These are phyloP conservation scores for Drosophila mettleri DNA, from an alignment of 2,888 invertebrate species.

Conservation along the genomic window DNA sequence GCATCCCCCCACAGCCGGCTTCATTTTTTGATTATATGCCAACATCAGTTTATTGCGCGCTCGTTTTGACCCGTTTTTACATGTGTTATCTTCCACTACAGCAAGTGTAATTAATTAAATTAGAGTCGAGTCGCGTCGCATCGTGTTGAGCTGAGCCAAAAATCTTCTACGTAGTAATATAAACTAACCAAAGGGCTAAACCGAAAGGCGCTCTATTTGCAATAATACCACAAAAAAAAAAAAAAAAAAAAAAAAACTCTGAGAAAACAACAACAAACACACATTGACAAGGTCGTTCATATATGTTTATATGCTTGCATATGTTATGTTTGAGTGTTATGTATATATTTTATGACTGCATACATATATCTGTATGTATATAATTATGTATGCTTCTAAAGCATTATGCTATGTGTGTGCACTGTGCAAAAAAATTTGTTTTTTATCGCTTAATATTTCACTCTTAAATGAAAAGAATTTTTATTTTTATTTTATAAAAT, in stretches of 20 bases:
- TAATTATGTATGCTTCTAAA: not conserved
- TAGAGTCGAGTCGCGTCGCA: slow-evolving; percentile 28
- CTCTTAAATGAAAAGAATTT: not conserved
- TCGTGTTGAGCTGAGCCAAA: slow-evolving; percentile 3
- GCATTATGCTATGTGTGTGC: not conserved
- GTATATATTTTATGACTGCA: not conserved
- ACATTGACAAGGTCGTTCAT: slow-evolving; percentile 45
- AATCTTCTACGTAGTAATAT: slow-evolving; percentile 53
- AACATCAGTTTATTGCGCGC: slow-evolving; percentile 66
- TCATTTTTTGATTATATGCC: slow-evolving; percentile 61
- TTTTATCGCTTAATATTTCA: too few relatives aligned
- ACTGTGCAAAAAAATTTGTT: slow-evolving; percentile 7
- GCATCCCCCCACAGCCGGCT: not conserved
- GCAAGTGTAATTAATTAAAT: slow-evolving; percentile 74
- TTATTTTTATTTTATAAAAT: not conserved
- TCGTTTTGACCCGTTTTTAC: slow-evolving; percentile 25
- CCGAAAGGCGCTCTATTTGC: slow-evolving; percentile 22
- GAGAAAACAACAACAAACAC: slow-evolving; percentile 28
- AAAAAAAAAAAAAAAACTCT: not conserved
- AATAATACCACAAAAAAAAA: slow-evolving; percentile 19
- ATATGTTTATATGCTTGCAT: slow-evolving; percentile 16
- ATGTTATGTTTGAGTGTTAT: slow-evolving; percentile 11
- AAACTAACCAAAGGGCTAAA: slow-evolving; percentile 42
- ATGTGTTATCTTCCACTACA: slow-evolving; percentile 60
- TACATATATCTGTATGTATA: not conserved